Evolutionary conservation across 2,797 vertebrate genomes (phyloP), one percentile per base, ranked within the genome.

Genomic region (Orestias chungarensis): DNA sequence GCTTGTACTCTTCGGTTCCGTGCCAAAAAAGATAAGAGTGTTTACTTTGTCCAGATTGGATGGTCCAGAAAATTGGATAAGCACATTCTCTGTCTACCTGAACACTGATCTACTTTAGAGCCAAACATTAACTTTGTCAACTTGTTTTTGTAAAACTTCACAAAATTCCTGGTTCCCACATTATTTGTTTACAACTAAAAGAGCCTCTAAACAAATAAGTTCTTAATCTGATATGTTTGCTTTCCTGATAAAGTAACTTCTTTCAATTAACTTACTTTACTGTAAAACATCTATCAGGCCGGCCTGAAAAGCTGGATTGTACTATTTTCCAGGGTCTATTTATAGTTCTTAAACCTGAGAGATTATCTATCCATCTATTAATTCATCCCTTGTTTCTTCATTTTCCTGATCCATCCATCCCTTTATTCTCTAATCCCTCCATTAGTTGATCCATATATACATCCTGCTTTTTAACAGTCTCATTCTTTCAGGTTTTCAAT

Each of bases 11-110:
- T 55, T 31, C 79, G 73, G 64, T 71, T 76, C 78, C 18, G 10
- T 25, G 64, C 84, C 87, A 82, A 65, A 76, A 59, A 81, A 72
- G 85, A 87, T 87, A 89, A 85, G 64, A n/a, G 66, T 80, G 76
- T 91, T 87, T 82, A 89, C 79, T 83, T 80, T 71, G 74, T 86
- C 67, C 68, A 33, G 74, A 89, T 86, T 75, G 82, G 43, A 66
- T 66, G 2, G 66, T 61, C 38, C 40, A 65, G 75, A 74, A 62
- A 75, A 49, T 38, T 46, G 40, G 72, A 90, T 84, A 84, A 87
- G 49, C 67, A 64, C 74, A 69, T 88, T 89, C 82, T 82, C 71
- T 65, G 66, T 40, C 54, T 67, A 66, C 65, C 33, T 67, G 54
- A 75, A 80, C 17, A 11, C 67, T 72, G 18, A 17, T 49, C 55